Conservation (phyloP, 2,888 invertebrate genomes). For the Metalampra italica region DNA sequence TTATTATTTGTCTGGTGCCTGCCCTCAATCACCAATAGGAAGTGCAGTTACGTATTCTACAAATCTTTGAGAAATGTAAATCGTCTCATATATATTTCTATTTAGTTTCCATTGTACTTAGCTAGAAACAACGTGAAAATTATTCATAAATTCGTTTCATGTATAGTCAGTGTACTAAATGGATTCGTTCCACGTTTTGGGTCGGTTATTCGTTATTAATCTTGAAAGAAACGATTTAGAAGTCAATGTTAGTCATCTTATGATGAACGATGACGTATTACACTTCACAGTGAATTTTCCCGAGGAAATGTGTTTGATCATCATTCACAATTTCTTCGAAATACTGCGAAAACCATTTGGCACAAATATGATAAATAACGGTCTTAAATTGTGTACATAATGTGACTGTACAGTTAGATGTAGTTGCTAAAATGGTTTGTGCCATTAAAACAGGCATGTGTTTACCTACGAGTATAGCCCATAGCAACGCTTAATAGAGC, state of each 20-base stretch:
- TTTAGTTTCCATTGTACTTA: neutral
- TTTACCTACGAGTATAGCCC: neutral
- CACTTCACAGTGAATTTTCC: neutral
- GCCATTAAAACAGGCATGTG: neutral
- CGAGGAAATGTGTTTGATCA: neutral
- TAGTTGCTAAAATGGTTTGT: neutral
- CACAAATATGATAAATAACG: neutral
- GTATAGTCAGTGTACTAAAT: conserved; percentile 1
- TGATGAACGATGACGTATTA: conserved; percentile 1
- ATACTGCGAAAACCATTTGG: neutral
- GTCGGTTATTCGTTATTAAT: neutral
- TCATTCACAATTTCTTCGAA: neutral
- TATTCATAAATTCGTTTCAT: conserved; percentile 1
- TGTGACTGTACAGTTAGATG: neutral
- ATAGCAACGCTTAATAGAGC: too few species aligned
- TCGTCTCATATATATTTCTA: neutral
- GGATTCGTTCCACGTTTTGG: conserved; percentile 11
- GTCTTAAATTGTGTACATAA: neutral
- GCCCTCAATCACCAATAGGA: too few species aligned
- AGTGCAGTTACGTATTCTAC: too few species aligned
- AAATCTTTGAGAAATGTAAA: neutral
- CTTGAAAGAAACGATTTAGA: neutral
- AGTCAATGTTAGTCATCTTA: neutral
- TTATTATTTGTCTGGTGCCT: neutral
- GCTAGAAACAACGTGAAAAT: neutral